phyloP scores from a whole-genome alignment of 2,888 invertebrate genomes.

The Latrodectus elegans region DNA sequence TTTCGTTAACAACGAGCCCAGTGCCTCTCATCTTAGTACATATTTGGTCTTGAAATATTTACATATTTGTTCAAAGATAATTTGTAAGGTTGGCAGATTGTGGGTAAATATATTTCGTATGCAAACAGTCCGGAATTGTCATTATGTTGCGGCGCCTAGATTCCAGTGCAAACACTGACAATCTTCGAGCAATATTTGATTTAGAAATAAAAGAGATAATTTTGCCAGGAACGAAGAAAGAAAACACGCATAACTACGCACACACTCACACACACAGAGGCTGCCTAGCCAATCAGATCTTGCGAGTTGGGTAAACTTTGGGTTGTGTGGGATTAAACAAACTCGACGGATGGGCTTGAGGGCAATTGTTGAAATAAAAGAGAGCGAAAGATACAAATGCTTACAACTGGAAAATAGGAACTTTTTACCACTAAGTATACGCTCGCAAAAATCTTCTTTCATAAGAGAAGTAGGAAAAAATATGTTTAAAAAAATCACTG shows the following conservation, averaged over 20 bases:
- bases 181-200: constrained; percentile 70
- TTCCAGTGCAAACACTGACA: constrained; percentile 69
- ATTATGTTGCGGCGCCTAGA: constrained; percentile 69
- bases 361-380: constrained; percentile 68
- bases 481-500: background rate
- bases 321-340: constrained; percentile 69
- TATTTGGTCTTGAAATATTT: constrained; percentile 70
- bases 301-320: constrained; percentile 69
- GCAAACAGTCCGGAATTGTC: constrained; percentile 70
- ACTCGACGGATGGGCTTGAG: constrained; percentile 64
- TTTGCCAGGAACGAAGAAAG: constrained; percentile 64
- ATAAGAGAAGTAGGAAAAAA: constrained; percentile 11
- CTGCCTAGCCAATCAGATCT: constrained; percentile 67
- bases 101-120: constrained; percentile 70
- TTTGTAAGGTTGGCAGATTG: constrained; percentile 70
- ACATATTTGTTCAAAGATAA: constrained; percentile 70
- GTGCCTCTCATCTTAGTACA: constrained; percentile 69
- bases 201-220: constrained; percentile 70
- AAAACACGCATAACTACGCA: constrained; percentile 66
- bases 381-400: constrained; percentile 64
- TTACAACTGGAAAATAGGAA: constrained; percentile 62
- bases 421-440: constrained; percentile 68
- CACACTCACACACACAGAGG: constrained; percentile 52
- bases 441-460: constrained; percentile 52
- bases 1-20: constrained; percentile 50